Conservation (phyloP, 1,140 invertebrate species). For the Sinonovacula constricta region DNA sequence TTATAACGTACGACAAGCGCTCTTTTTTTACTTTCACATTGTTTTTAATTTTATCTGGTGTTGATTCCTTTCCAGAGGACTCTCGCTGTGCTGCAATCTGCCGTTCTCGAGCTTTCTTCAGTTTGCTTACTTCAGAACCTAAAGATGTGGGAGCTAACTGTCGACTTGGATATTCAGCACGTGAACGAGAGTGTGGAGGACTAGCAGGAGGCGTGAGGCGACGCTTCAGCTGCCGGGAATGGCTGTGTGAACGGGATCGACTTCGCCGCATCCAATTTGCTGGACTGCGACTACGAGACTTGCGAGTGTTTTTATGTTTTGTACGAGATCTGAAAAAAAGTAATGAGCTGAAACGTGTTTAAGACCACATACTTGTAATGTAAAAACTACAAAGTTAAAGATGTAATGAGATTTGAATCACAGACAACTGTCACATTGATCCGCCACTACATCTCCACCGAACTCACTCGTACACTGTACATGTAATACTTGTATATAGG, state of each 20-base stretch:
- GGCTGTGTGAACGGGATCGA: conserved; percentile 57
- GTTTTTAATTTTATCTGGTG: conserved; percentile 7
- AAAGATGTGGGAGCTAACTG: conserved; percentile 73
- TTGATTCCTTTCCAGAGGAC: conserved; percentile 18
- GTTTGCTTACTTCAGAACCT: conserved; percentile 77
- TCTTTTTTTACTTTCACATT: conserved; percentile 35
- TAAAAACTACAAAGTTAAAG: too few relatives aligned
- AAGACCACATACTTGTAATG: too few relatives aligned
- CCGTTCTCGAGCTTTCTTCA: conserved; percentile 72
- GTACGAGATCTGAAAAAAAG: conserved; percentile 50
- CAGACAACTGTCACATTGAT: too few relatives aligned
- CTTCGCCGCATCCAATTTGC: conserved; percentile 49
- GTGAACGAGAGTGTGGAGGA: conserved; percentile 34
- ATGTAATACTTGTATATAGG: too few relatives aligned
- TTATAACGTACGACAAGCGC: conserved; percentile 18
- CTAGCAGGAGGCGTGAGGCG: conserved; percentile 39
- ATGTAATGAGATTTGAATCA: too few relatives aligned
- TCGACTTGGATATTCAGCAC: conserved; percentile 41
- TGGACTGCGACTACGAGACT: conserved; percentile 63
- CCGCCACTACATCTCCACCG: too few relatives aligned
- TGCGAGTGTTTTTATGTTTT: conserved; percentile 39
- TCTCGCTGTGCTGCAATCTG: conserved; percentile 34
- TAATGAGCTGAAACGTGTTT: too few relatives aligned
- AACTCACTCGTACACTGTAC: too few relatives aligned
- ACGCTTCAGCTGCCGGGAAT: conserved; percentile 52